phyloP scores from a whole-genome alignment of 2,797 vertebrate species.

The Loris lydekkerianus region DNA sequence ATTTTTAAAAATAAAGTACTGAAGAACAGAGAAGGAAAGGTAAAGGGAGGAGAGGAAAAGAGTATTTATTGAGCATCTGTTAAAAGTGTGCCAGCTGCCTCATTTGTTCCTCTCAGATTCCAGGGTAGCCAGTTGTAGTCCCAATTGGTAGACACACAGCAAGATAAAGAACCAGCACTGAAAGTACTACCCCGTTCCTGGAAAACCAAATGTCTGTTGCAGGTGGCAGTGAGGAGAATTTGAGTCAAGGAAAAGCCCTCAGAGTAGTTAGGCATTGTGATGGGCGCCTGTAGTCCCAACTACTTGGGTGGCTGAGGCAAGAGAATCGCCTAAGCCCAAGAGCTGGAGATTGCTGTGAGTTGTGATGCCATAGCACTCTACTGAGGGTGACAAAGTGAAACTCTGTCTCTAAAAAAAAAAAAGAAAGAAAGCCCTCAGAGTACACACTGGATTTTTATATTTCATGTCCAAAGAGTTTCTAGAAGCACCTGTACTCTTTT shows the following conservation, averaged over 20 bases:
- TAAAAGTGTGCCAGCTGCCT: not conserved
- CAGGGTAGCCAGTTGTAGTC: not conserved
- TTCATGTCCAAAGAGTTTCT: not conserved
- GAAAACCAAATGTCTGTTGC: not conserved
- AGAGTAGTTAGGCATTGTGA: not conserved
- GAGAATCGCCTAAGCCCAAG: no score
- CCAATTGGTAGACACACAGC: not conserved
- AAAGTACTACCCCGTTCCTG: not conserved
- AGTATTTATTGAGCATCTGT: not conserved
- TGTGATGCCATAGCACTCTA: no score
- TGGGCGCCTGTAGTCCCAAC: no score
- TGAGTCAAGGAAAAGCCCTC: not conserved
- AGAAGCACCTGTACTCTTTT: not conserved
- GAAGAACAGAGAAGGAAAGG: not conserved
- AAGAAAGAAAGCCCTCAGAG: no score
- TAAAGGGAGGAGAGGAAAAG: not conserved
- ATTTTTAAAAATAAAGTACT: no score
- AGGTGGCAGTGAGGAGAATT: not conserved
- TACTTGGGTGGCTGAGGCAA: no score
- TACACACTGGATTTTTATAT: not conserved
- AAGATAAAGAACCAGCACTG: not conserved
- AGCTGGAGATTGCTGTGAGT: no score
- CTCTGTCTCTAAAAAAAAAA: no score
- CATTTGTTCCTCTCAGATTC: not conserved
- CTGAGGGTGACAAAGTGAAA: no score